phyloP scores from a whole-genome alignment of 2,797 vertebrate species.

The Salmo trutta region DNA sequence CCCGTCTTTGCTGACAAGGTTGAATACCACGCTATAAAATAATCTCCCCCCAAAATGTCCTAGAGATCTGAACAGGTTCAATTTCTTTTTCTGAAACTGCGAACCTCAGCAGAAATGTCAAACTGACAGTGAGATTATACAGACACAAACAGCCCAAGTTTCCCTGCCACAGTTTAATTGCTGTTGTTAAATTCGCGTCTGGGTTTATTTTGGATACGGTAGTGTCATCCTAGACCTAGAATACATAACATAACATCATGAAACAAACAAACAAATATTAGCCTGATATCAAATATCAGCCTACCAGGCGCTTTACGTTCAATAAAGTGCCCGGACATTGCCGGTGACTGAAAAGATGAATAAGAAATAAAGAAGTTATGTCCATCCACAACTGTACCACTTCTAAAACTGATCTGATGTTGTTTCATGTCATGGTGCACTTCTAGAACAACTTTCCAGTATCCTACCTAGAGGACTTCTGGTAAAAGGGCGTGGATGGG shows the following conservation, averaged over 20 bases:
- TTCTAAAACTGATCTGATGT: slow-evolving; percentile 37
- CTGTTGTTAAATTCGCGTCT: slow-evolving; percentile 35
- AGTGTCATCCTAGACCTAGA: slow-evolving; percentile 38
- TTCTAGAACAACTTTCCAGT: slow-evolving; percentile 25
- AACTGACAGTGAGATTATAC: slow-evolving; percentile 12
- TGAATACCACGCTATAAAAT: neutral
- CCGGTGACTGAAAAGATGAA: neutral
- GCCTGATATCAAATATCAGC: neutral
- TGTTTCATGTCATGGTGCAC: slow-evolving; percentile 11
- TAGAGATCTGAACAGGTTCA: neutral
- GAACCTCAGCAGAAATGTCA: slow-evolving; percentile 11
- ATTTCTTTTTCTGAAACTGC: neutral
- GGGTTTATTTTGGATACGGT: slow-evolving; percentile 27
- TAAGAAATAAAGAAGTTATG: neutral
- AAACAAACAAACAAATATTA: neutral
- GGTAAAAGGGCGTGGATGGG: slow-evolving; percentile 35
- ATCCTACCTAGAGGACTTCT: slow-evolving; percentile 38
- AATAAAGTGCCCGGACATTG: neutral
- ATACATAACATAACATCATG: slow-evolving; percentile 43
- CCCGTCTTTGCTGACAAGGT: slow-evolving; percentile 16
- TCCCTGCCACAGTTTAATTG: slow-evolving; percentile 7
- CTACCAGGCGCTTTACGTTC: neutral
- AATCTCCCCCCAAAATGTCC: neutral
- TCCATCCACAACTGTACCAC: neutral
- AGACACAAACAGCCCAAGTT: neutral